These are phyloP conservation scores for Anser brachyrhynchus DNA, from an alignment of 2,113 vertebrate species.

Conservation along the genomic window DNA sequence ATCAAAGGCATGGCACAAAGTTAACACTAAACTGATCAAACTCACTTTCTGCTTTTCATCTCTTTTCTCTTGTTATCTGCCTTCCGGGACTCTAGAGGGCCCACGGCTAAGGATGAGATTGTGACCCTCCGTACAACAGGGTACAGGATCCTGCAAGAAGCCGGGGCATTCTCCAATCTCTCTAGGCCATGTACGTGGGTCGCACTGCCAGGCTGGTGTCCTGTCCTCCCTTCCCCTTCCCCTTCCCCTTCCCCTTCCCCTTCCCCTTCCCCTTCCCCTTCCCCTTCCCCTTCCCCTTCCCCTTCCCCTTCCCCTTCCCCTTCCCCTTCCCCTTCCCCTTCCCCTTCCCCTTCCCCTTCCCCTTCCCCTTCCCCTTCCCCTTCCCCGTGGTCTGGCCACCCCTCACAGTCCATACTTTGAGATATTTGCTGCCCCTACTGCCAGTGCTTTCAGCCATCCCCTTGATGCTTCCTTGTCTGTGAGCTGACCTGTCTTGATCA, in stretches of 20 bases:
- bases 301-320: neutral
- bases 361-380: neutral
- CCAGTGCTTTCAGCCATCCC: neutral
- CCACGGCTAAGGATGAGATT: neutral
- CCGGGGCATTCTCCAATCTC: neutral
- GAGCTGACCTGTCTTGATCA: neutral
- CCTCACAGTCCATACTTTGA: neutral
- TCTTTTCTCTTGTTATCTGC: neutral
- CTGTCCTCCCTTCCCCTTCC: neutral
- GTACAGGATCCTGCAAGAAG: neutral
- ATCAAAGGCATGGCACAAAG: constrained; percentile 45
- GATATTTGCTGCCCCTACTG: neutral
- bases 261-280: neutral
- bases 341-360: neutral
- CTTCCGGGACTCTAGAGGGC: neutral
- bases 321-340: neutral
- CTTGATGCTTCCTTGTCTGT: neutral
- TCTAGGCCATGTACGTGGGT: neutral
- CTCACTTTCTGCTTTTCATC: constrained; percentile 33
- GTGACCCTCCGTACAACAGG: neutral
- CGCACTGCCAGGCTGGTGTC: neutral
- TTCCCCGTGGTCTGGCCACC: neutral
- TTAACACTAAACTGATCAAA: constrained; percentile 28
- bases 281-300: neutral
- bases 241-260: neutral